Percentiles rank a stretch among this genome's conserved stretches.
Conservation (phyloP, 2,888 invertebrate genomes). For the Chydorus sphaericus region DNA sequence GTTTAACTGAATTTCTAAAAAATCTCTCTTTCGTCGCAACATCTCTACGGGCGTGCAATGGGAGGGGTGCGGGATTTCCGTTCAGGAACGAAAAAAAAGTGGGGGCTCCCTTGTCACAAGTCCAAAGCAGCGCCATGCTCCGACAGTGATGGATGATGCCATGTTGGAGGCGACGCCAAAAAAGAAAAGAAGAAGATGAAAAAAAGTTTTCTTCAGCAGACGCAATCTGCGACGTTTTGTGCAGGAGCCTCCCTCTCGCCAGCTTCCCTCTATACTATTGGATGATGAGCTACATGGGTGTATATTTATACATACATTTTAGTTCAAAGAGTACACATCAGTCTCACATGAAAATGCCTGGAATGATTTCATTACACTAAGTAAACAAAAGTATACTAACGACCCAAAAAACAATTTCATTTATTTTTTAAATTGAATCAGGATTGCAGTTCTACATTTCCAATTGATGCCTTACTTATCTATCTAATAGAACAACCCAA, state of each 20-base stretch:
- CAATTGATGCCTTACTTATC: no score
- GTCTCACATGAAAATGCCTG: not conserved
- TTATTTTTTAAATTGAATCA: no score
- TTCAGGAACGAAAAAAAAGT: not conserved
- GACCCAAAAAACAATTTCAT: no score
- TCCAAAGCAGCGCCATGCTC: slow-evolving; percentile 11
- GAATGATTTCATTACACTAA: slow-evolving; percentile 1
- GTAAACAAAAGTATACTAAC: not conserved
- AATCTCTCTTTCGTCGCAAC: no score
- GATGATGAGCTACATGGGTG: not conserved
- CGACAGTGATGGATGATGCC: slow-evolving; percentile 14
- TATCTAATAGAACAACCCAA: no score
- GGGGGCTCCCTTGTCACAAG: slow-evolving; percentile 9
- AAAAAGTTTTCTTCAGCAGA: not conserved
- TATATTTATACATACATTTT: no score
- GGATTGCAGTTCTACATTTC: no score
- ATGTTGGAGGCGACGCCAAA: slow-evolving; percentile 11
- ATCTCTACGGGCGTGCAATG: not conserved
- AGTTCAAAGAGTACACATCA: not conserved
- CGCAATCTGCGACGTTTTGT: slow-evolving; percentile 7
- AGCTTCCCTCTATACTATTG: not conserved
- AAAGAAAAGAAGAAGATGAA: no score
- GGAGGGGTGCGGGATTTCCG: slow-evolving; percentile 1
- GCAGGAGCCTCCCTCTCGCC: not conserved
- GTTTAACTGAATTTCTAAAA: no score